A percentile compares a stretch with the other conserved stretches of the same genome.
phyloP scores from a whole-genome alignment of 2,113 vertebrate species.

The Sinocyclocheilus anshuiensis region DNA sequence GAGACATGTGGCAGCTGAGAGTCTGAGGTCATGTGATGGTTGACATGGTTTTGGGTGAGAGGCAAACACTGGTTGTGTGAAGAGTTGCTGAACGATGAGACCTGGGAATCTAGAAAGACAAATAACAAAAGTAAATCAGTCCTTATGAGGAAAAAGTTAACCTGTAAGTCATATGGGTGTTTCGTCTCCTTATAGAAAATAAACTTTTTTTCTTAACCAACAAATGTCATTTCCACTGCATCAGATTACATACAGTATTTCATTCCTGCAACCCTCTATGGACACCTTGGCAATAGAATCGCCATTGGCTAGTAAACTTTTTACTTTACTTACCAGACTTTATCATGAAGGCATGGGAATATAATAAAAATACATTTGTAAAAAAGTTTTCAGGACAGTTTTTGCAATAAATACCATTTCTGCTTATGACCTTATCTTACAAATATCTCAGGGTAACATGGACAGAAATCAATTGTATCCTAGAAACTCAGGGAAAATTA shows the following conservation, averaged over 20 bases:
- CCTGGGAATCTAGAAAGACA: not conserved
- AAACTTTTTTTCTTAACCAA: not conserved
- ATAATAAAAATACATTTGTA: no score
- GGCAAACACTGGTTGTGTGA: slow-evolving; percentile 13
- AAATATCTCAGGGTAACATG: not conserved
- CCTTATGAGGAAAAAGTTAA: not conserved
- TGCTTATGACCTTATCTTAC: no score
- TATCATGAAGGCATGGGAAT: no score
- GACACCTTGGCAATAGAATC: no score
- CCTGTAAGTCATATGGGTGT: not conserved
- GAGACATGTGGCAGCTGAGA: slow-evolving; percentile 44
- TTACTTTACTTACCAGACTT: no score
- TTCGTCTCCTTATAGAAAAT: not conserved
- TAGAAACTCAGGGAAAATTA: not conserved
- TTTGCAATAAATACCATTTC: no score
- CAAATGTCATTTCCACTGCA: not conserved
- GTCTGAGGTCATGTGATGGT: not conserved
- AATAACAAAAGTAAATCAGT: not conserved
- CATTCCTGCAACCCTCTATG: not conserved
- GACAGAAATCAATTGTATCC: not conserved
- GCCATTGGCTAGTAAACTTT: no score
- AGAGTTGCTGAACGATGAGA: not conserved
- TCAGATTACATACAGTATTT: not conserved
- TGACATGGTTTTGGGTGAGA: slow-evolving; percentile 16
- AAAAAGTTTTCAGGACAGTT: no score